These are phyloP conservation scores for Dryococelus australis DNA, from an alignment of 2,888 invertebrate genomes.

Conservation along the genomic window DNA sequence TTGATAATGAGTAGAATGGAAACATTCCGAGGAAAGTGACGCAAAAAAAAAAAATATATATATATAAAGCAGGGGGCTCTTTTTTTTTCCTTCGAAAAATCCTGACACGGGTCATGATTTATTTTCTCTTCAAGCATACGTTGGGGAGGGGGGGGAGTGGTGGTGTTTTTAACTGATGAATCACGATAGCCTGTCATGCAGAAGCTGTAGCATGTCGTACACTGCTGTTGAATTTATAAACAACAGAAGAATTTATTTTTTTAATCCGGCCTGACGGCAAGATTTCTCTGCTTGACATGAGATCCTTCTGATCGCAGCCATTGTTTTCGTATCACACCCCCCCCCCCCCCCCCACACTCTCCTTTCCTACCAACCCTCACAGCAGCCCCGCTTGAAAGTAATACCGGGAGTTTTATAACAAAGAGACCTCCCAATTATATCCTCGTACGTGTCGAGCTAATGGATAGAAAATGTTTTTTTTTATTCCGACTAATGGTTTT, in stretches of 20 bases:
- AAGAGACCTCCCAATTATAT: neutral
- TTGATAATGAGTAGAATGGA: no score
- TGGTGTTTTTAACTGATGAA: neutral
- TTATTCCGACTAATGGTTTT: neutral
- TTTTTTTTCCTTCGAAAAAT: neutral
- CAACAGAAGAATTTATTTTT: neutral
- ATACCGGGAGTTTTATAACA: neutral
- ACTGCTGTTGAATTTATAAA: constrained; percentile 3
- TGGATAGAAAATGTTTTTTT: neutral
- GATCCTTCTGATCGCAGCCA: neutral
- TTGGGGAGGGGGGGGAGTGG: neutral
- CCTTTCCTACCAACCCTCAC: neutral
- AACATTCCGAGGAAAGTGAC: no score
- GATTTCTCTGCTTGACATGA: neutral
- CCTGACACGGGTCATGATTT: neutral
- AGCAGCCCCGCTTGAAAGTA: neutral
- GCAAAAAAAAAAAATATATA: no score
- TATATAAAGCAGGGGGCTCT: no score
- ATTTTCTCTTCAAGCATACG: neutral
- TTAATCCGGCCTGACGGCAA: neutral
- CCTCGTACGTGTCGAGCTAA: neutral
- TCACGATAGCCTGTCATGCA: neutral
- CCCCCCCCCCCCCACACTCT: neutral
- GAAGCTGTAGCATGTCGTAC: neutral
- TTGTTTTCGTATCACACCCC: neutral